Base-by-base conservation (phyloP, 35 echinoderm and acorn worm species). In the Apostichopus parvimensis region DNA sequence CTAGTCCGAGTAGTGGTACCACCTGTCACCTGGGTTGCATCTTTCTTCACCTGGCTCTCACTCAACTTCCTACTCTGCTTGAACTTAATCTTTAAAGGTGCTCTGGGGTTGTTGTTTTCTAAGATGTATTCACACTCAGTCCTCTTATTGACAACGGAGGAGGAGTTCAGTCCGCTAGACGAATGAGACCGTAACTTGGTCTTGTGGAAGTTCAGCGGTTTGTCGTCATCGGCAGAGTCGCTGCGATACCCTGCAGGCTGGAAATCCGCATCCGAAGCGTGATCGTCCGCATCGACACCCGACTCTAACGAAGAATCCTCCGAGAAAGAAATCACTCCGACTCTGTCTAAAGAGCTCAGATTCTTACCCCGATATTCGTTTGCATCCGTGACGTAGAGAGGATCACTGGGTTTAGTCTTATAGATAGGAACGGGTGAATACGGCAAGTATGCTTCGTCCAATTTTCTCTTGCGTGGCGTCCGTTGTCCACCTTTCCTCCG, bases 361-460 rank as follows among this genome's bases (percentile, higher is more conserved):
- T 84, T 84, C 81, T 59, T n/a, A 18, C 53, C 58, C 55, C n/a
- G n/a, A 6, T 1, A 75, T 75, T 75, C 71, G n/a, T 75, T 18
- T 75, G 17, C 71, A 7, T 75, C 71, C n/a, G 18, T 75, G 9
- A 61, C 18, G 17, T 58, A 58, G 21, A 59, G 20, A 60, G 81
- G 81, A 21, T 84, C 81, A 9, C 55, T 58, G 21, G 56, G 52
- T 20, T 84, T 84, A 22, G 81, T 84, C 23, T 84, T 84, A 52
- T 58, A 84, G 0, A 84, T 84, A 59, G 81, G 81, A 55, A 84
- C 81, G 18, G 81, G 81, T 53, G 81, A 57, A 84, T 84, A 84
- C 20, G 81, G 81, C 17, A 84, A 59, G 57, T 59, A 58, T 0
- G 81, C 9, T 4, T 84, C 81, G 0, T 60, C 22, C 28, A 84